These are phyloP conservation scores for Lordiphosa fenestrarum DNA, from an alignment of 2,888 invertebrate genomes.

Conservation along the genomic window DNA sequence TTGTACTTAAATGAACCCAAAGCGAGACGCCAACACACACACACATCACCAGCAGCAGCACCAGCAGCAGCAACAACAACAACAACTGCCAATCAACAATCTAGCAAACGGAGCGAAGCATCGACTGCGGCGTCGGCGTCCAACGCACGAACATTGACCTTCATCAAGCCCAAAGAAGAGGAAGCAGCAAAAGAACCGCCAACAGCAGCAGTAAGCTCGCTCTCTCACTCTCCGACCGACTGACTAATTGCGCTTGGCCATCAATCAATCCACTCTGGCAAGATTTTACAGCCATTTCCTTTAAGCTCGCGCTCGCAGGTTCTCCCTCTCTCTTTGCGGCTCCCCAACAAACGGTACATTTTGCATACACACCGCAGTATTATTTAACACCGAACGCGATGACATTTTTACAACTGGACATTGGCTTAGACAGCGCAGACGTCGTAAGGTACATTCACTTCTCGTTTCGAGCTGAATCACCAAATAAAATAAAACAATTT, in stretches of 20 bases:
- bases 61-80: slow-evolving; percentile 18
- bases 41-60: slow-evolving; percentile 12
- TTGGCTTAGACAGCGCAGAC: slow-evolving; percentile 3
- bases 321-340: slow-evolving; percentile 1
- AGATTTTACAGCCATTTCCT: slow-evolving; percentile 15
- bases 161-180: slow-evolving; percentile 61
- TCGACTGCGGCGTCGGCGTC: slow-evolving; percentile 39
- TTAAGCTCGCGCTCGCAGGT: neutral
- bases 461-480: slow-evolving; percentile 55
- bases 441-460: slow-evolving; percentile 54
- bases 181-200: slow-evolving; percentile 27
- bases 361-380: slow-evolving; percentile 44
- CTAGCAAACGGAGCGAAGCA: slow-evolving; percentile 41
- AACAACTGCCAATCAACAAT: slow-evolving; percentile 32
- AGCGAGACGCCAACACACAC: slow-evolving; percentile 19
- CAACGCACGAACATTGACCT: slow-evolving; percentile 76
- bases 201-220: slow-evolving; percentile 30
- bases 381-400: slow-evolving; percentile 53
- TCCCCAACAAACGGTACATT: slow-evolving; percentile 40
- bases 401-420: slow-evolving; percentile 49
- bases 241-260: slow-evolving; percentile 24
- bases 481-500: slow-evolving; percentile 30
- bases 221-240: slow-evolving; percentile 8
- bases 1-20: slow-evolving; percentile 40
- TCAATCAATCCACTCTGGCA: slow-evolving; percentile 21